phyloP scores from a whole-genome alignment of 2,888 invertebrate species.

The Zhuqinia jingwanae region DNA sequence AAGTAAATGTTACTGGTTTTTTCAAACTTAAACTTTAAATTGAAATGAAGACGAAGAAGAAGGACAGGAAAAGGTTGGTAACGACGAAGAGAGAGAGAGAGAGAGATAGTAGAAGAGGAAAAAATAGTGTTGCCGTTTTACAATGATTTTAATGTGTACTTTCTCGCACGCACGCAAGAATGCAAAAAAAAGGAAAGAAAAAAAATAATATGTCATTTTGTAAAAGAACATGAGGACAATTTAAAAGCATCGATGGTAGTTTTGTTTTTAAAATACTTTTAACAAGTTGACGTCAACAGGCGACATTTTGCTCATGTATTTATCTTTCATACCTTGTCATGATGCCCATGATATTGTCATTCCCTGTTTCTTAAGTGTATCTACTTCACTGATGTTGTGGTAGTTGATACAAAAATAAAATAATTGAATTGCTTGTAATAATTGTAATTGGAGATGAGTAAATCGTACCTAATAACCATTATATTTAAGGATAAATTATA shows the following conservation, averaged over 20 bases:
- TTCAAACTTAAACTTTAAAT: neutral
- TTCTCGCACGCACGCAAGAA: constrained; percentile 50
- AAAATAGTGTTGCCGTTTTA: constrained; percentile 50
- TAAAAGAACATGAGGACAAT: constrained; percentile 9
- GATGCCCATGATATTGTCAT: neutral
- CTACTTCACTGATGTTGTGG: too few species aligned
- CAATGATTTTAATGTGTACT: constrained; percentile 49
- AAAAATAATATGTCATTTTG: constrained; percentile 54
- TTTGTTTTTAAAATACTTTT: neutral
- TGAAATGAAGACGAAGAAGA: constrained; percentile 33
- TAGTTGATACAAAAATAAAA: too few species aligned
- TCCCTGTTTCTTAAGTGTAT: neutral
- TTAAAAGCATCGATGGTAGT: constrained; percentile 28
- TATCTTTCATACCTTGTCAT: neutral
- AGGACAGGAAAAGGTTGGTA: constrained; percentile 25
- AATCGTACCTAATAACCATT: too few species aligned
- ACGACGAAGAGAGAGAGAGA: neutral
- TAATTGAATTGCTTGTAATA: too few species aligned
- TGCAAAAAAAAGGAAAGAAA: constrained; percentile 46
- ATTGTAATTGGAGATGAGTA: too few species aligned
- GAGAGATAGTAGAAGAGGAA: neutral
- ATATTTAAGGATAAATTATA: too few species aligned
- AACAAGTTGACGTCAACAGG: constrained; percentile 41
- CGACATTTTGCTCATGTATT: neutral
- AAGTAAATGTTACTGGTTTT: constrained; percentile 34